Conservation (phyloP, 2,797 vertebrate species). For the Tragopan temminckii region DNA sequence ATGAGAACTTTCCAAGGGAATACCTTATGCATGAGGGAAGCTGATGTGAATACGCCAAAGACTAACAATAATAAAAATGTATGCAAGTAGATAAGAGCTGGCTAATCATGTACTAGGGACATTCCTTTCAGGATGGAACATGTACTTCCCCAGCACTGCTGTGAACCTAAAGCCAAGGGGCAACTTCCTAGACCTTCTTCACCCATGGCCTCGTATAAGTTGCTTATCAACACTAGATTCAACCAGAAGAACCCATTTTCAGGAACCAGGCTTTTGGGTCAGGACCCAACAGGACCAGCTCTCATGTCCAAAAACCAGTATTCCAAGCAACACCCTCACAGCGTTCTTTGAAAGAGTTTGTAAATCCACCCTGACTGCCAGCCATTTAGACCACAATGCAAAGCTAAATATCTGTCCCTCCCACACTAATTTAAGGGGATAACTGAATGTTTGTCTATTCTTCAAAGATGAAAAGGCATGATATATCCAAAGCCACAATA, state of each 20-base stretch:
- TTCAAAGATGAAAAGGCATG: not conserved
- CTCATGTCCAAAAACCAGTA: rapidly evolving
- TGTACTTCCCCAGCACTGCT: not conserved
- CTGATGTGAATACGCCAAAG: not conserved
- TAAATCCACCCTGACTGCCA: not conserved
- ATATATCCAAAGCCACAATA: not conserved
- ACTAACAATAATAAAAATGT: slow-evolving; percentile 45
- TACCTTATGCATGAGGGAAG: slow-evolving; percentile 40
- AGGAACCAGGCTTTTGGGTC: not conserved
- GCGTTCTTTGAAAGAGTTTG: not conserved
- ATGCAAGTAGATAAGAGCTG: slow-evolving; percentile 33
- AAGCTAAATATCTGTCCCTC: not conserved
- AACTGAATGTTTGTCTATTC: not conserved
- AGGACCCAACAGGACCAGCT: not conserved
- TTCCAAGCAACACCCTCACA: not conserved
- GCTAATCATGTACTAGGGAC: not conserved
- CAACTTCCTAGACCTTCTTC: not conserved
- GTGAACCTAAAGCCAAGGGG: not conserved
- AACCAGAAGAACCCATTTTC: not conserved
- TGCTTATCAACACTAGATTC: not conserved
- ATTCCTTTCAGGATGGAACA: not conserved
- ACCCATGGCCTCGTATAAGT: not conserved
- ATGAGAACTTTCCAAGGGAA: not conserved
- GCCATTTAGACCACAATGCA: not conserved
- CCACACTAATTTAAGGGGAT: not conserved